phyloP scores from a whole-genome alignment of 2,888 invertebrate species.

The Idaea dimidiata region DNA sequence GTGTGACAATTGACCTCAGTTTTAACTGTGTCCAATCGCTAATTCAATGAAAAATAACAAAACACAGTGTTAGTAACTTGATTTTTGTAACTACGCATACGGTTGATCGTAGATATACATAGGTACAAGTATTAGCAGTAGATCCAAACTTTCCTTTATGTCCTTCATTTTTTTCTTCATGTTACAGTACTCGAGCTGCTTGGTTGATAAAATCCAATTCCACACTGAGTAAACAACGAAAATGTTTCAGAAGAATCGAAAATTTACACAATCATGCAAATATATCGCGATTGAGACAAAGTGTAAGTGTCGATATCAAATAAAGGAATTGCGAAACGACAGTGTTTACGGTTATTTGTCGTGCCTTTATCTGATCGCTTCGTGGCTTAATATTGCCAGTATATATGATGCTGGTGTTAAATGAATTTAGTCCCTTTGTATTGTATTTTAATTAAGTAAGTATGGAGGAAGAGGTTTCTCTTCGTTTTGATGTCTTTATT shows the following conservation, averaged over 20 bases:
- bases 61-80: background rate
- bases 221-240: conserved; percentile 4
- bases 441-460: background rate
- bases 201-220: conserved; percentile 6
- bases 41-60: conserved; percentile 39
- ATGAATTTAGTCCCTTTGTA: background rate
- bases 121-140: too few relatives aligned
- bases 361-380: background rate
- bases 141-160: background rate
- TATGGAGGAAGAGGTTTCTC: too few relatives aligned
- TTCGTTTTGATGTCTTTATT: background rate
- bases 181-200: background rate
- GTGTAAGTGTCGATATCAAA: conserved; percentile 18
- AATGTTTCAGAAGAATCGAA: conserved; percentile 12
- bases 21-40: conserved; percentile 52
- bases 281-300: conserved; percentile 20
- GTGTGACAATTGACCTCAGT: conserved; percentile 40
- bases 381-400: background rate
- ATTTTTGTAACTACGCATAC: background rate
- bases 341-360: background rate
- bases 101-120: background rate
- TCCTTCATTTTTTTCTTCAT: too few relatives aligned
- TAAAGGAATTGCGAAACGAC: conserved; percentile 24
- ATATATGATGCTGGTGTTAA: background rate
- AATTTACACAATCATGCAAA: conserved; percentile 22